Conservation (phyloP, 2,888 invertebrate species). For the Autographa gamma region DNA sequence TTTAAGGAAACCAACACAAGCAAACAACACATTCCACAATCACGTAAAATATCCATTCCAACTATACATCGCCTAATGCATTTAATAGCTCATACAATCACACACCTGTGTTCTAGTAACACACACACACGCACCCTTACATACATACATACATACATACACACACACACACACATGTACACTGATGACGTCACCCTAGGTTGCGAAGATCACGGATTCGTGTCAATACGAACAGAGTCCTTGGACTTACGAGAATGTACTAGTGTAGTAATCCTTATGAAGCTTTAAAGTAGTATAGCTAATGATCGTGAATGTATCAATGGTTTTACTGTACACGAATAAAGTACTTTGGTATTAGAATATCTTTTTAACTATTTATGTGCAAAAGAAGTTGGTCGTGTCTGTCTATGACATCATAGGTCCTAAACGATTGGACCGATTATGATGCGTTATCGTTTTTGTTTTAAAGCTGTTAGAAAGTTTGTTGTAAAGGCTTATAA, state of each 20-base stretch:
- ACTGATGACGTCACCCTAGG: slow-evolving; percentile 38
- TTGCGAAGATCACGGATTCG: slow-evolving; percentile 46
- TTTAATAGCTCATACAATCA: neutral
- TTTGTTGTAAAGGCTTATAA: too few species aligned
- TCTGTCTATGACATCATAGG: too few species aligned
- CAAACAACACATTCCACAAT: too few species aligned
- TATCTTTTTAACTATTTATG: too few species aligned
- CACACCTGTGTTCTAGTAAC: too few species aligned
- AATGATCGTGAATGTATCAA: slow-evolving; percentile 9
- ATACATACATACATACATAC: neutral
- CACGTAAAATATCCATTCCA: too few species aligned
- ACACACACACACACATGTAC: neutral
- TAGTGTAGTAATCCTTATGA: slow-evolving; percentile 43
- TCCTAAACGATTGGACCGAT: too few species aligned
- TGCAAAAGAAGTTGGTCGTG: too few species aligned
- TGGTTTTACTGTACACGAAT: neutral
- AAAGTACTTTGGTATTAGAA: neutral
- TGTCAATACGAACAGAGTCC: slow-evolving; percentile 26
- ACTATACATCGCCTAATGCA: neutral
- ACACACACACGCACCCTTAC: too few species aligned
- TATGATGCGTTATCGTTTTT: too few species aligned
- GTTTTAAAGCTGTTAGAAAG: too few species aligned
- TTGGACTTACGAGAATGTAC: slow-evolving; percentile 29
- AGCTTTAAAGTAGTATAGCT: slow-evolving; percentile 21
- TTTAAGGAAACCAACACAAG: too few species aligned